Evolutionary conservation across 2,888 invertebrate genomes (phyloP), one percentile per base, ranked within the genome.

Genomic region (Hyppa rectilinea): DNA sequence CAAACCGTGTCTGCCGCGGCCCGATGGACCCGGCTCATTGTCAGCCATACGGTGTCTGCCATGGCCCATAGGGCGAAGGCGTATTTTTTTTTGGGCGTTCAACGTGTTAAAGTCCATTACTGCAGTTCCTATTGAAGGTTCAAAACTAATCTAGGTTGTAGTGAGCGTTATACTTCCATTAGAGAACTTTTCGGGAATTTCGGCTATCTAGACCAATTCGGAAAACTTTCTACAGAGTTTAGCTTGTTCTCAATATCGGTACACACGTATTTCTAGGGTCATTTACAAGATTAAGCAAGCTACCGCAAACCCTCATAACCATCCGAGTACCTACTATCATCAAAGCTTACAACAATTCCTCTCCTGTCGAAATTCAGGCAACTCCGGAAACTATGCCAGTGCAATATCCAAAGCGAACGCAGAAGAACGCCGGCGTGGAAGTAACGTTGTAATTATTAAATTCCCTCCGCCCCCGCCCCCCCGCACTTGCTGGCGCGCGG

Each of bases 381-480:
- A 71, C 63, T 73, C 56, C 23, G 38, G 38, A 43, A 82, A 79
- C 78, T 78, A 84, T 82, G 56, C 77, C 66, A 79, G 71, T 67
- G 72, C 77, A 76, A 69, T 81, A 56, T 67, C 68, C 68, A 61
- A 50, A 66, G 49, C 63, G 71, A 75, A 64, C 61, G 70, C 47
- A 71, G 76, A 71, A 76, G 62, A 75, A 75, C 75, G 76, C 60
- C 78, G 49, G 73, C 45, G 83, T 81, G 89, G 89, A 88, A 89
- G 88, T 90, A 89, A 91, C 88, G 86, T 81, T 82, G 88, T 92
- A 92, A 92, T 93, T 92, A 93, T 91, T 88, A 91, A 92, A 93
- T 93, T 90, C 90, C 88, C 88, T 70, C 85, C 81, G 79, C 71
- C 72, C 55, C 56, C 49, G 12, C 49, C 2, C 31, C 89, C 87